These are phyloP conservation scores for Antheraea yamamai DNA, from an alignment of 2,888 invertebrate genomes.

Conservation along the genomic window DNA sequence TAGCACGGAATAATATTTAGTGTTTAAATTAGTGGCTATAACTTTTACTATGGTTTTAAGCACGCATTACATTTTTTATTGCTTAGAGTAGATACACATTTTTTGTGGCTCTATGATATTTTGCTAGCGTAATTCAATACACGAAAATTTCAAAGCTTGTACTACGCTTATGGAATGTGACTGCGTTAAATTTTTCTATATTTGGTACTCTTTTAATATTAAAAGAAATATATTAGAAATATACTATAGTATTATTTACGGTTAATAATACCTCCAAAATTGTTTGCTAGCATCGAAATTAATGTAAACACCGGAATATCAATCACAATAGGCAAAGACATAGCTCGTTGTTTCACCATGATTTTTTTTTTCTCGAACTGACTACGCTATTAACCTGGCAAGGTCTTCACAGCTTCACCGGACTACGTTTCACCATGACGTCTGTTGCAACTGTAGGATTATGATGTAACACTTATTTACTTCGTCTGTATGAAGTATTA, in stretches of 20 bases:
- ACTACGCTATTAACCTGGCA: too few relatives aligned
- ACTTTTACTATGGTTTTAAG: not conserved
- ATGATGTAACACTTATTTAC: not conserved
- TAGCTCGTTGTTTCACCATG: not conserved
- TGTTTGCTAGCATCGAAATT: not conserved
- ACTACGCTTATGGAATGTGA: slow-evolving; percentile 5
- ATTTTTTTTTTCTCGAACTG: too few relatives aligned
- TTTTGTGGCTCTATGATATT: not conserved
- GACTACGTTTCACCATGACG: too few relatives aligned
- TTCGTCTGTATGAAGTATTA: not conserved
- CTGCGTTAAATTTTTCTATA: not conserved
- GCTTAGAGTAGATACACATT: not conserved
- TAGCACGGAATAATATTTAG: slow-evolving; percentile 1
- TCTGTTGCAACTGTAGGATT: not conserved
- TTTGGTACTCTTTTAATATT: not conserved
- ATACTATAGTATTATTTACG: not conserved
- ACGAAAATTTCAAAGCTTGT: slow-evolving; percentile 5
- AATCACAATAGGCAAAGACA: not conserved
- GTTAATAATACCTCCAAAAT: not conserved
- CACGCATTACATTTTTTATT: slow-evolving; percentile 7
- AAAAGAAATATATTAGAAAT: slow-evolving; percentile 2
- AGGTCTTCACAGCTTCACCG: too few relatives aligned
- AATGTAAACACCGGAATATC: not conserved
- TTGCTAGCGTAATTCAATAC: slow-evolving; percentile 5
- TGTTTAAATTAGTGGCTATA: not conserved